Evolutionary conservation across 2,797 vertebrate genomes (phyloP).

Genomic region (Myripristis jacobus): DNA sequence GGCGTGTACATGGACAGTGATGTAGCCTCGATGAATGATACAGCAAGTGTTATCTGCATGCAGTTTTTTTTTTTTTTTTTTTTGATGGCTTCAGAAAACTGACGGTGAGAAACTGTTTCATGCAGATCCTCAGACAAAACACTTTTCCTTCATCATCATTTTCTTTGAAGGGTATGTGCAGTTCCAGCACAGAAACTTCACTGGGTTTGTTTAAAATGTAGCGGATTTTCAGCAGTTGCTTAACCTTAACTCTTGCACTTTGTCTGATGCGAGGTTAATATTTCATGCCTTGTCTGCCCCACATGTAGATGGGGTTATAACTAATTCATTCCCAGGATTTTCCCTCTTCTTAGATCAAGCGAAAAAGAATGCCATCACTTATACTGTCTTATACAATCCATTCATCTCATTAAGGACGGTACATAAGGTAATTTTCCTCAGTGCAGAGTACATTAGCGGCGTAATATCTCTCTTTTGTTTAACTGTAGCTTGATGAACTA

Average conservation of each 20-base stretch:
- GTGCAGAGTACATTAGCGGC: constrained; percentile 32
- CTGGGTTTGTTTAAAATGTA: constrained; percentile 32
- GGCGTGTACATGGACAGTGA: constrained; percentile 75
- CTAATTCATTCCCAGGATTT: constrained; percentile 80
- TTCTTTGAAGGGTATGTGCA: constrained; percentile 35
- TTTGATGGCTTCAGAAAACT: constrained; percentile 51
- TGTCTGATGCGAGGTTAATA: constrained; percentile 77
- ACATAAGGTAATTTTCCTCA: constrained; percentile 18
- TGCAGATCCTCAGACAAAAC: constrained; percentile 42
- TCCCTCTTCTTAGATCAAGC: constrained; percentile 54
- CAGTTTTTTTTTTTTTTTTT: too few species aligned
- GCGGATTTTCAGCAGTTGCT: constrained; percentile 56
- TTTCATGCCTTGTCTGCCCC: constrained; percentile 80
- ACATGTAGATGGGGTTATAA: constrained; percentile 81
- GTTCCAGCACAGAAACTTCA: constrained; percentile 32
- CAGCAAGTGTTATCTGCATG: constrained; percentile 60
- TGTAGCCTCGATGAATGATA: constrained; percentile 58
- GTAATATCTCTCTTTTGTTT: constrained; percentile 35
- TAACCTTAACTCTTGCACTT: constrained; percentile 65
- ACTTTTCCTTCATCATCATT: constrained; percentile 29
- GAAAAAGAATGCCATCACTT: constrained; percentile 53
- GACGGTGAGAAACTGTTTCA: constrained; percentile 8
- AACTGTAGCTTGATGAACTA: constrained; percentile 45
- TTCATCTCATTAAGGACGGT: constrained; percentile 41
- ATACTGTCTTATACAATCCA: constrained; percentile 39